Evolutionary conservation across 2,113 vertebrate species (phyloP).

Genomic region (Pituophis catenifer): DNA sequence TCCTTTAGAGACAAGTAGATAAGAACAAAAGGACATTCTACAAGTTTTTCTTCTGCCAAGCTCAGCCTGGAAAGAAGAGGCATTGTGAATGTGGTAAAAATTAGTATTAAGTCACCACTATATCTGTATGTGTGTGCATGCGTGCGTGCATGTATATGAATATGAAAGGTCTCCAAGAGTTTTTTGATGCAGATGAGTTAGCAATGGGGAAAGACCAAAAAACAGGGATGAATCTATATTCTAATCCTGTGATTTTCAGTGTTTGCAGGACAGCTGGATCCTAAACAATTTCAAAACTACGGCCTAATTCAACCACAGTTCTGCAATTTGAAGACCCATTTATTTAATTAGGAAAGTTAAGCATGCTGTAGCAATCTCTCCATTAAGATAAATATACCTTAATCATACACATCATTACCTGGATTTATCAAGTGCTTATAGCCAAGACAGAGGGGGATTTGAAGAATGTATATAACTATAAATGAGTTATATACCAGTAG

Average conservation of each 20-base stretch:
- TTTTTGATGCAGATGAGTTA: neutral
- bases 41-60: neutral
- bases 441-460: neutral
- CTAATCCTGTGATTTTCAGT: neutral
- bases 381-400: neutral
- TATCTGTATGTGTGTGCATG: neutral
- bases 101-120: neutral
- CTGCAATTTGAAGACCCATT: neutral
- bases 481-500: neutral
- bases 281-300: neutral
- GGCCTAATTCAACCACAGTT: neutral
- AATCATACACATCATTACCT: neutral
- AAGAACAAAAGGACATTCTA: neutral
- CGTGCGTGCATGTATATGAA: neutral
- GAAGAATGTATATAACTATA: neutral
- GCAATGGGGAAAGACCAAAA: neutral
- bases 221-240: neutral
- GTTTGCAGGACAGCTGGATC: neutral
- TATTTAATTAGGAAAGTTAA: neutral
- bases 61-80: neutral
- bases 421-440: neutral
- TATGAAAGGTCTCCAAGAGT: neutral
- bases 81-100: neutral
- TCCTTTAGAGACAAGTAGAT: neutral
- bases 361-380: neutral